These are phyloP conservation scores for Coturnix japonica DNA, from an alignment of 2,113 vertebrate genomes.

Conservation along the genomic window DNA sequence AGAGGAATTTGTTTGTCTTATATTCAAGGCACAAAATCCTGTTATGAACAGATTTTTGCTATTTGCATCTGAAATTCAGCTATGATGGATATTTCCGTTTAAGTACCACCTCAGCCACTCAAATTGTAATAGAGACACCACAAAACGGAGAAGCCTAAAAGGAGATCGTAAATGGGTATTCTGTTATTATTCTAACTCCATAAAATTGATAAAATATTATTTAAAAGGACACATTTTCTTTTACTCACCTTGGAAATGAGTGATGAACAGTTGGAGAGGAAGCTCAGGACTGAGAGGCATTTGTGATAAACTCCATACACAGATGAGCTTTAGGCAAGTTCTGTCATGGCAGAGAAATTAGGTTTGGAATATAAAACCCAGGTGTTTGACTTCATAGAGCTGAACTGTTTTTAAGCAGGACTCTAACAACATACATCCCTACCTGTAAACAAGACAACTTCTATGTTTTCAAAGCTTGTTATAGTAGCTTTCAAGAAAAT, in stretches of 20 bases:
- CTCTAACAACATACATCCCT: not conserved
- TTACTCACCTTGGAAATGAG: not conserved
- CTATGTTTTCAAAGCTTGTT: slow-evolving; percentile 17
- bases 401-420: slow-evolving; percentile 26
- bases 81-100: not conserved
- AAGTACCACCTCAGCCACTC: not conserved
- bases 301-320: not conserved
- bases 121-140: not conserved
- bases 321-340: not conserved
- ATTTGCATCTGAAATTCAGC: not conserved
- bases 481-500: slow-evolving; percentile 39
- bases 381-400: not conserved
- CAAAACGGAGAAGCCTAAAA: not conserved
- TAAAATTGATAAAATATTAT: not conserved
- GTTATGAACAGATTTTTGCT: not conserved
- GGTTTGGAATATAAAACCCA: not conserved
- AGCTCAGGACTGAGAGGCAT: not conserved
- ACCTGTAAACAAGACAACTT: slow-evolving; percentile 39
- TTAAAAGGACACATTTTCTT: not conserved
- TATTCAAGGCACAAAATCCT: not conserved
- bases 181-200: not conserved
- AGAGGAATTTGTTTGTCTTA: not conserved
- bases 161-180: not conserved
- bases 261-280: not conserved
- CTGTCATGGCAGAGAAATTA: not conserved